These are phyloP conservation scores for Pheosia gnoma DNA, from an alignment of 2,888 invertebrate genomes.

Conservation along the genomic window DNA sequence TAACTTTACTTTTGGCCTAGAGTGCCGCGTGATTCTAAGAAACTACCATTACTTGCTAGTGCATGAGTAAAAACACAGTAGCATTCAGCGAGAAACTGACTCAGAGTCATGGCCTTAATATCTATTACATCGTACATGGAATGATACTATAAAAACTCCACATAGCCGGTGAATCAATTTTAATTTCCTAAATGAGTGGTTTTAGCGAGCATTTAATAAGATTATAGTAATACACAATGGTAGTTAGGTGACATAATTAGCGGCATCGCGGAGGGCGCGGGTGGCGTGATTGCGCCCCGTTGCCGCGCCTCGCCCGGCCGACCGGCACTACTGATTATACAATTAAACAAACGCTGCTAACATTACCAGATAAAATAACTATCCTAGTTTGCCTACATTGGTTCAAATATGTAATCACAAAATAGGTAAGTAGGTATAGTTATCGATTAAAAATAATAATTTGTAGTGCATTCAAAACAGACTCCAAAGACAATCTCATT, in stretches of 20 bases:
- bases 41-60: too few species aligned
- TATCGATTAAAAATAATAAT: too few species aligned
- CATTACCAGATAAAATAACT: constrained; percentile 23
- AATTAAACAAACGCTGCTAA: constrained; percentile 40
- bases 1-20: too few species aligned
- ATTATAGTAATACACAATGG: constrained; percentile 31
- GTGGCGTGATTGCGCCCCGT: constrained; percentile 75
- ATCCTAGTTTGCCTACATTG: not conserved
- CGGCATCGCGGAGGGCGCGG: constrained; percentile 54
- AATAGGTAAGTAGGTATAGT: not conserved
- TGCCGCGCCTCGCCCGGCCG: constrained; percentile 47
- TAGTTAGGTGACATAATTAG: constrained; percentile 63
- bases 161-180: constrained; percentile 3
- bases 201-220: constrained; percentile 30
- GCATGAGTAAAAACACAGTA: too few species aligned
- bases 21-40: too few species aligned
- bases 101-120: too few species aligned
- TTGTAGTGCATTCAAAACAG: too few species aligned
- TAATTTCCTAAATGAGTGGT: constrained; percentile 8
- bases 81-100: too few species aligned
- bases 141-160: too few species aligned
- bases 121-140: too few species aligned
- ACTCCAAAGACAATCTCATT: too few species aligned
- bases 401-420: not conserved
- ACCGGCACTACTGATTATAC: constrained; percentile 47